Base-by-base conservation (phyloP, 2,797 vertebrate species). In the Anguilla marmorata region DNA sequence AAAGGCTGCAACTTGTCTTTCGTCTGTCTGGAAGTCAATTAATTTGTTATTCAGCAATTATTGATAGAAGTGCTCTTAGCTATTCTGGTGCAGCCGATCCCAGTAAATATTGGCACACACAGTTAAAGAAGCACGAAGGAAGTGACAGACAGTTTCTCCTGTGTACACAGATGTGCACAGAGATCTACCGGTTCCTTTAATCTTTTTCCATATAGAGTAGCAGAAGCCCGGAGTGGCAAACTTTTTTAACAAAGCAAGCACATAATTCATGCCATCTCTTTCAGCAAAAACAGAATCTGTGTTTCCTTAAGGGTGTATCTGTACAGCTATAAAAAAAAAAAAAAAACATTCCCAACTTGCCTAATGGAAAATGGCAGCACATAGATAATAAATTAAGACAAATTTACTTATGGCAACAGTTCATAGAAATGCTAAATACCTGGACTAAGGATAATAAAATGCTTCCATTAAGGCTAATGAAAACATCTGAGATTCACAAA, bases 31-130 rank as follows among this genome's bases (percentile, higher is more conserved):
- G 14, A 56, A 63, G 60, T 80, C 54, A 82, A 85, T 85, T 69
- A 45, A 66, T 19, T 63, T 85, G 63, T 84, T 50, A 87, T 87
- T 60, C 54, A 60, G 84, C 52, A 50, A 85, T 37, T 60, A 60
- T 60, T 60, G 56, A 85, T 85, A 19, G 60, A 60, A 58, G 27
- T 60, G 84, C 56, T 60, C 84, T 58, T 19, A 37, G 52, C 56
- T 30, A 37, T 60, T 4, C 27, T 37, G 56, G 56, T 85, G 56
- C 52, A 16, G 50, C 60, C 84, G 27, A 37, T 60, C 52, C 24
- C 54, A 21, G 27, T 41, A 54, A 30, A 60, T 37, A 33, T 56
- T 37, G 84, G 30, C 30, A n/a, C 19, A 50, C 41, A 82, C 30
- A 74, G 37, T 80, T 21, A 80, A 48, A 14, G 41, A 45, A 4